phyloP scores from a whole-genome alignment of 2,113 vertebrate genomes.

The Anolis sagrei region DNA sequence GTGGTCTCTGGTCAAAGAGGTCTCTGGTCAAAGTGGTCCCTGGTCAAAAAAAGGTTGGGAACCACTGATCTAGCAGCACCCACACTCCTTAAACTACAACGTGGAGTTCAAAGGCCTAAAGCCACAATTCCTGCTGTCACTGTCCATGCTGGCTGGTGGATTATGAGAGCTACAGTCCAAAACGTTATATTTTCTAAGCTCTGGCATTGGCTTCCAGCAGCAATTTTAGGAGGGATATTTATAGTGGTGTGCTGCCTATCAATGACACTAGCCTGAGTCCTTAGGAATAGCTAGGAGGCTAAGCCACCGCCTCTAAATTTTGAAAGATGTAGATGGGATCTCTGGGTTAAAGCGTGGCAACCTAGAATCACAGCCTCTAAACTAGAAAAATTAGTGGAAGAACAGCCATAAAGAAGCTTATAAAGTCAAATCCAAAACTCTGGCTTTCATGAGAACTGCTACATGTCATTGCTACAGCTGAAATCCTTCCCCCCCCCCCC shows the following conservation, averaged over 20 bases:
- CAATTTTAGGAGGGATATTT: neutral
- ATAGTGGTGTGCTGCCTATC: too few species aligned
- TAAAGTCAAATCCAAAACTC: constrained; percentile 41
- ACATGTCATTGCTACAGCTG: constrained; percentile 31
- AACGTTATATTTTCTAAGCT: too few species aligned
- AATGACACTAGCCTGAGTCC: neutral
- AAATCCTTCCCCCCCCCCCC: constrained; percentile 48
- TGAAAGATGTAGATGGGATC: neutral
- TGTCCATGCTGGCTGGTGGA: too few species aligned
- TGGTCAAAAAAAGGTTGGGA: too few species aligned
- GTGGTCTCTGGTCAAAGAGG: too few species aligned
- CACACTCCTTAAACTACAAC: neutral
- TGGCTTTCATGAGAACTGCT: neutral
- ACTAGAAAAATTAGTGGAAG: neutral
- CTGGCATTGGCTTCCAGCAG: neutral
- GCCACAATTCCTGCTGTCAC: too few species aligned
- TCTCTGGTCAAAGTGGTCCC: too few species aligned
- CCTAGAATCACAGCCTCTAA: neutral
- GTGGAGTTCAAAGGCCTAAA: too few species aligned
- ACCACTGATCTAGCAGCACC: neutral
- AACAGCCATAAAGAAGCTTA: neutral
- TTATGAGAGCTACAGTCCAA: too few species aligned
- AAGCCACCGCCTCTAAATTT: neutral
- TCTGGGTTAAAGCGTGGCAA: too few species aligned
- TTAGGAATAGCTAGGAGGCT: neutral